These are phyloP conservation scores for Sminthurinus signatus DNA, from an alignment of 1,140 invertebrate genomes.

Conservation along the genomic window DNA sequence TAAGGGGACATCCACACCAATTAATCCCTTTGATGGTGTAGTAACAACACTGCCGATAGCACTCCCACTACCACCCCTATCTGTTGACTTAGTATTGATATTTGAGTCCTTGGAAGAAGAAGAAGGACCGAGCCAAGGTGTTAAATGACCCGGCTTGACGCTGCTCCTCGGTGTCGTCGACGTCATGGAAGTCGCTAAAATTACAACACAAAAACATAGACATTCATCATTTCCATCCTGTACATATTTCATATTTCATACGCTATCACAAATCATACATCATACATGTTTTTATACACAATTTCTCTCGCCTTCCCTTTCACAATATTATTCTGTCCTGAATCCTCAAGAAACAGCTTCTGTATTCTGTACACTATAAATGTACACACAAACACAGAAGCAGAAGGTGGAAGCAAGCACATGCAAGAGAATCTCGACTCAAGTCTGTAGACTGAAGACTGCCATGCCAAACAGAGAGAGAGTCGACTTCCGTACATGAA, in stretches of 20 bases:
- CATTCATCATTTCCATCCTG: conserved; percentile 6
- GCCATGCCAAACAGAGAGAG: too few species aligned
- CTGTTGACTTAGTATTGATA: conserved; percentile 21
- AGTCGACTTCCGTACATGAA: too few species aligned
- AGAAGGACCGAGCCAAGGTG: conserved; percentile 28
- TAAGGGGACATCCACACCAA: not conserved
- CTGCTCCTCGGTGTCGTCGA: conserved; percentile 32
- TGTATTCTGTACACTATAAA: too few species aligned
- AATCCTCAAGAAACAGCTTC: too few species aligned
- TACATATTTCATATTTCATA: not conserved
- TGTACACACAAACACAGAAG: not conserved
- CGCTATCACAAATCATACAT: not conserved
- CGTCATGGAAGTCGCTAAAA: conserved; percentile 35
- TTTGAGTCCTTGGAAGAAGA: not conserved
- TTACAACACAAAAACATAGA: conserved; percentile 13
- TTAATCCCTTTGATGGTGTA: not conserved
- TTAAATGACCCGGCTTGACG: not conserved
- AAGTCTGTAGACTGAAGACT: not conserved
- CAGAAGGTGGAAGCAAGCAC: not conserved
- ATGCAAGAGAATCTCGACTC: not conserved
- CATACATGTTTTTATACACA: not conserved
- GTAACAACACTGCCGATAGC: not conserved
- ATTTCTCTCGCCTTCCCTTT: not conserved
- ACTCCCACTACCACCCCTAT: not conserved
- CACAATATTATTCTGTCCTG: not conserved